Evolutionary conservation across 2,888 invertebrate species (phyloP).

Genomic region (Galerucella calmariensis): DNA sequence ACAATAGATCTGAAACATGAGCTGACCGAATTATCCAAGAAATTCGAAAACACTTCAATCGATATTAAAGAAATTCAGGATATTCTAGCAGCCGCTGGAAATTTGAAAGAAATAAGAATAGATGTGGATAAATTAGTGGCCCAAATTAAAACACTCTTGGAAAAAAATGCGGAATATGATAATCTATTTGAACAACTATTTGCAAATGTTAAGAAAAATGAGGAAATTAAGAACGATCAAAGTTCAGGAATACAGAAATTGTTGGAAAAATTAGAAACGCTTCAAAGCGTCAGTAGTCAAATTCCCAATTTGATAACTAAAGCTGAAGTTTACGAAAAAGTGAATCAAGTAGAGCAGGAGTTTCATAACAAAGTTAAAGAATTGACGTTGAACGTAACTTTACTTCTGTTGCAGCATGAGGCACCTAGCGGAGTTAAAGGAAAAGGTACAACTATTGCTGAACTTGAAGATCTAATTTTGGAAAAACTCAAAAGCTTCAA

Average conservation of each 20-base stretch:
- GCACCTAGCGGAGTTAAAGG: conserved; percentile 2
- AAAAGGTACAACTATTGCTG: background rate
- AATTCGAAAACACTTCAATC: background rate
- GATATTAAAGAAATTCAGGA: conserved; percentile 5
- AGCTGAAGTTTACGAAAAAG: conserved; percentile 14
- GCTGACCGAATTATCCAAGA: background rate
- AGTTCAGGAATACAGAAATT: conserved; percentile 8
- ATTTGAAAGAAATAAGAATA: conserved; percentile 1
- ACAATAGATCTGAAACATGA: background rate
- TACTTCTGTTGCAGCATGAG: conserved; percentile 3
- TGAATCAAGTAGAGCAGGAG: conserved; percentile 13
- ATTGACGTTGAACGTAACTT: conserved; percentile 20
- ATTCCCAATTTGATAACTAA: conserved; percentile 19
- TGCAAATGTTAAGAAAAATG: background rate
- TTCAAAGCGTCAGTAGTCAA: background rate
- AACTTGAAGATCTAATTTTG: conserved; percentile 14
- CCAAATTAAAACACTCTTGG: background rate
- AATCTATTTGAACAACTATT: conserved; percentile 5
- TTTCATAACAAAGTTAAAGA: conserved; percentile 26
- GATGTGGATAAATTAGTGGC: background rate
- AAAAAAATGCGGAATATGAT: conserved; percentile 10
- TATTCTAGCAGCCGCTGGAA: background rate
- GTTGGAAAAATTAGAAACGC: conserved; percentile 16
- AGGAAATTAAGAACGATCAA: background rate
- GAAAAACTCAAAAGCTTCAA: conserved; percentile 25